Conservation (phyloP, 2,113 vertebrate genomes). For the Fulmarus glacialis region DNA sequence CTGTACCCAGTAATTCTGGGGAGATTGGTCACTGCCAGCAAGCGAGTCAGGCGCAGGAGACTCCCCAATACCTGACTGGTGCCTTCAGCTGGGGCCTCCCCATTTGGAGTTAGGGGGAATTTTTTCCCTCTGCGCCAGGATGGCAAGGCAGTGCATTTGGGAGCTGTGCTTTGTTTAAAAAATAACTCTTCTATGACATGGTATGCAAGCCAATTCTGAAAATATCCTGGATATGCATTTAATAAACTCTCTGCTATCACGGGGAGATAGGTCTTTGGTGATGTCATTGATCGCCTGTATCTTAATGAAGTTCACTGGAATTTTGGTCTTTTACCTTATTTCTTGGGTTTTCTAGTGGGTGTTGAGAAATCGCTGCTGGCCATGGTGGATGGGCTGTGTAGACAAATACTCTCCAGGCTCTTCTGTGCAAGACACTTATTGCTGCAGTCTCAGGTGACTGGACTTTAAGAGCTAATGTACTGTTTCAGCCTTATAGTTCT, state of each 20-base stretch:
- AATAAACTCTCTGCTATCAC: neutral
- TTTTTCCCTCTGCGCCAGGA: accelerated
- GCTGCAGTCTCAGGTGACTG: neutral
- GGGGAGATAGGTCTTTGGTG: neutral
- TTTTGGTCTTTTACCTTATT: neutral
- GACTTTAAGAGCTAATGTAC: neutral
- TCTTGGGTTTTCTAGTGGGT: neutral
- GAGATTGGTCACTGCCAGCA: neutral
- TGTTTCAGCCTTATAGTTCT: neutral
- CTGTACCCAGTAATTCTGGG: neutral
- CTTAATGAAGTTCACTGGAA: neutral
- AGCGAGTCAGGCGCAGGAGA: neutral
- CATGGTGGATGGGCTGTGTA: neutral
- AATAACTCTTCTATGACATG: neutral
- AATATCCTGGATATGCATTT: neutral
- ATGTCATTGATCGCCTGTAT: neutral
- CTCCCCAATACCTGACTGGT: neutral
- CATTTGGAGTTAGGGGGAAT: neutral
- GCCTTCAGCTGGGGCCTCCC: neutral
- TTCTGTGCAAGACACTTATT: neutral
- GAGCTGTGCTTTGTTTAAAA: neutral
- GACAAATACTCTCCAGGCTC: neutral
- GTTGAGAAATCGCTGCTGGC: neutral
- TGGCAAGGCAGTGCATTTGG: neutral
- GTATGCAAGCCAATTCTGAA: neutral